Base-by-base conservation (phyloP, 2,113 vertebrate genomes). In the Jaculus jaculus region DNA sequence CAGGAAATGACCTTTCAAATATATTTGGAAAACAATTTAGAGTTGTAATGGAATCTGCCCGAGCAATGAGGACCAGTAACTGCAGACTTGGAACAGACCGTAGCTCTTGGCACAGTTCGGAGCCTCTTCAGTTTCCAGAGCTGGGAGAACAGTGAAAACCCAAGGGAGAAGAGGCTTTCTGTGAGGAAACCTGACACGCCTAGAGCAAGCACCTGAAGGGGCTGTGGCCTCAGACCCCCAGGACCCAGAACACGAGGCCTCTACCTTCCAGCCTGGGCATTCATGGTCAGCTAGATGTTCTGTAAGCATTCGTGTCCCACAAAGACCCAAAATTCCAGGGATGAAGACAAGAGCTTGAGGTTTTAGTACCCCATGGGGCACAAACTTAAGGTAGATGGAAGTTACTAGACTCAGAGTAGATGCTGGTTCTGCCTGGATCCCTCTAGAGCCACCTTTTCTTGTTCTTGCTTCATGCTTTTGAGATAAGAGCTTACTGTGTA, bases 1-100 rank as follows among this genome's bases (percentile, higher is more conserved):
- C 94, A 97, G 96, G 92, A 96, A 96, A 93, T 85, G 74, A 92
- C 83, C 89, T 92, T 97, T 97, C 79, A 96, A 87, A 58, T 94
- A 82, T 81, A 79, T 87, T 95, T n/a, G 96, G 93, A 90, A 96
- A 93, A 91, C 87, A 86, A 6, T 94, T 90, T 84, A 58, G 83
- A 87, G 69, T 79, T 0, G 0, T 94, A 83, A 84, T 96, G 95
- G 94, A 89, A 97, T 95, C 91, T 71, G 37, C 37, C 5, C 12
- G 12, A 1, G 0, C 23, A 6, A 30, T 4, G 84, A 92, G 69
- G 90, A n/a, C 86, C 91, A 16, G 89, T 32, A 77, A 92, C 78
- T 28, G 0, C 63, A 75, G 94, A 30, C 82, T 90, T 82, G 90
- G 94, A 94, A 93, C 0, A 6, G 84, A 47, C 82, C 13, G 73